A percentile compares a stretch with the other conserved stretches of the same genome.
Conservation (phyloP, 2,888 invertebrate species). For the Sphecodes monilicornis region DNA sequence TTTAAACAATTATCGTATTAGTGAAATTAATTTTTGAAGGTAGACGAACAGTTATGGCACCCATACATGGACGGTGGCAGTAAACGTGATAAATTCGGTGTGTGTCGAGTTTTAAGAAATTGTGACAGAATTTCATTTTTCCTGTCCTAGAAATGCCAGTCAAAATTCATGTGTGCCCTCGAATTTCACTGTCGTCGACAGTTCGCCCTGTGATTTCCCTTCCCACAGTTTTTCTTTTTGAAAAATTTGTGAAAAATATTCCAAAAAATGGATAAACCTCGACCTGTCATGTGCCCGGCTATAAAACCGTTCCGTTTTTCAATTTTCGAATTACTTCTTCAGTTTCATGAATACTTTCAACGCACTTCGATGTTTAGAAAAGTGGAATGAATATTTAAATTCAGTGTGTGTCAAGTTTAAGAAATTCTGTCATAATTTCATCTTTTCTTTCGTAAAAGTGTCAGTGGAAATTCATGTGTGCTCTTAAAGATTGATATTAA, state of each 20-base stretch:
- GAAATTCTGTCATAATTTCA: neutral
- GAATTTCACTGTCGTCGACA: conserved; percentile 21
- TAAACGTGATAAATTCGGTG: neutral
- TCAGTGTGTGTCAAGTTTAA: neutral
- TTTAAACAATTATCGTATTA: no score
- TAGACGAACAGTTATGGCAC: neutral
- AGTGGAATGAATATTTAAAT: neutral
- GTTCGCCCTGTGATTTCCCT: neutral
- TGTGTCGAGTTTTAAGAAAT: neutral
- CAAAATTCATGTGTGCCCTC: neutral
- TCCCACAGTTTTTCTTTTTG: neutral
- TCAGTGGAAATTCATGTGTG: neutral
- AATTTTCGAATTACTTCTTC: neutral
- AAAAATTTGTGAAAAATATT: neutral
- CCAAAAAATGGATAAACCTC: neutral
- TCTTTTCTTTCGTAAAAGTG: neutral
- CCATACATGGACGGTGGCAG: neutral
- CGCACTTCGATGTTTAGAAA: neutral
- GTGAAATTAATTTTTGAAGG: neutral
- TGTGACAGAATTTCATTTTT: neutral
- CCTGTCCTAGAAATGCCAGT: neutral
- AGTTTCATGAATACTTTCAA: neutral
- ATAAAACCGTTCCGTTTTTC: neutral
- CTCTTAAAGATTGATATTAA: neutral
- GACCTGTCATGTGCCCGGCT: neutral